phyloP scores from a whole-genome alignment of 2,888 invertebrate genomes.

The Acleris literana region DNA sequence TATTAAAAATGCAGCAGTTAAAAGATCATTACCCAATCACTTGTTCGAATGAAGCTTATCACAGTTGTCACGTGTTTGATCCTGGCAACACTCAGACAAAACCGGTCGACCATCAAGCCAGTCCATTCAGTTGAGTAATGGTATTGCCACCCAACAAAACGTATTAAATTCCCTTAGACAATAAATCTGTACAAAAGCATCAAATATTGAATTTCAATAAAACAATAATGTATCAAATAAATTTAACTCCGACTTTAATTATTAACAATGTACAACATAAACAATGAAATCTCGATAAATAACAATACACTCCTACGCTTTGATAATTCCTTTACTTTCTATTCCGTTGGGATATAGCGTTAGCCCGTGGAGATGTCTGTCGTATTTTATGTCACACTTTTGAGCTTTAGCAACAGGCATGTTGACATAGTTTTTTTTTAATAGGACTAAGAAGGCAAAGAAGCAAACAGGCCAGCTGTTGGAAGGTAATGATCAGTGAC shows the following conservation, averaged over 20 bases:
- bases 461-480: too few species aligned
- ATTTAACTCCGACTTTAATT: conserved; percentile 26
- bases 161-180: not conserved
- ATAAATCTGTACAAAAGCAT: conserved; percentile 7
- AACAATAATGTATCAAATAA: conserved; percentile 14
- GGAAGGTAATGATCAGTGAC: too few species aligned
- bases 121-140: not conserved
- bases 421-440: too few species aligned
- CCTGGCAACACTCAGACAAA: too few species aligned
- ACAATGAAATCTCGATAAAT: conserved; percentile 32
- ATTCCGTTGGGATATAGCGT: not conserved
- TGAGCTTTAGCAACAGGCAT: too few species aligned
- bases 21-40: too few species aligned
- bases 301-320: conserved; percentile 17
- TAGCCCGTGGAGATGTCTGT: not conserved
- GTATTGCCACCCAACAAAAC: not conserved
- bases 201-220: conserved; percentile 11
- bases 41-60: too few species aligned
- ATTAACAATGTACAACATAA: conserved; percentile 31
- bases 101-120: too few species aligned
- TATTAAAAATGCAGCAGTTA: too few species aligned
- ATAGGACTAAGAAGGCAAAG: too few species aligned
- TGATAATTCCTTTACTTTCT: not conserved
- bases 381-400: too few species aligned
- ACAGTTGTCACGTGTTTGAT: too few species aligned